These are phyloP conservation scores for Patella vulgata DNA, from an alignment of 1,140 invertebrate genomes.

Conservation along the genomic window DNA sequence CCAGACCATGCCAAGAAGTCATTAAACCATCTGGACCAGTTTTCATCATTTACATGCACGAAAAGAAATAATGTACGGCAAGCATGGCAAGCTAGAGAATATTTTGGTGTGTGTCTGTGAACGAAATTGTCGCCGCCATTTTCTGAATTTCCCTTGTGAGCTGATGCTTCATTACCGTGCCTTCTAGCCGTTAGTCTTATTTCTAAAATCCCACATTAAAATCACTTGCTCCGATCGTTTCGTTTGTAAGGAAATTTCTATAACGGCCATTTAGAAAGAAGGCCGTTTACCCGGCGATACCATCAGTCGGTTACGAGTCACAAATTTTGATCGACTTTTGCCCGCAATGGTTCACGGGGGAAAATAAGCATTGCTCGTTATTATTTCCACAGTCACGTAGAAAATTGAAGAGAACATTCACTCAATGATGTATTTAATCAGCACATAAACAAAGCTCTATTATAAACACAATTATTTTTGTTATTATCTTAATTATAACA, in stretches of 20 bases:
- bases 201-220: constrained; percentile 8
- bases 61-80: not conserved
- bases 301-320: constrained; percentile 11
- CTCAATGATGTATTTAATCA: too few relatives aligned
- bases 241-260: constrained; percentile 10
- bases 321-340: constrained; percentile 8
- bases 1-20: not conserved
- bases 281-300: constrained; percentile 4
- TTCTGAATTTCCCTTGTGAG: constrained; percentile 38
- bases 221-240: not conserved
- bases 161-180: constrained; percentile 42
- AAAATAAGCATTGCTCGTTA: constrained; percentile 7
- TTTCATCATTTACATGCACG: constrained; percentile 26
- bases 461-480: too few relatives aligned
- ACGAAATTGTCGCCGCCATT: constrained; percentile 17
- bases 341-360: constrained; percentile 15
- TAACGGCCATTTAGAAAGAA: constrained; percentile 10
- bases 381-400: constrained; percentile 6
- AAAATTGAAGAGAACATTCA: too few relatives aligned
- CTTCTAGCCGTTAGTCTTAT: constrained; percentile 3
- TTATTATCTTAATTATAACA: not conserved
- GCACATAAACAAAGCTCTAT: too few relatives aligned
- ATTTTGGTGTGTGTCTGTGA: constrained; percentile 29
- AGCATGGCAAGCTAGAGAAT: not conserved
- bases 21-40: constrained; percentile 41